Base-by-base conservation (phyloP, 2,113 vertebrate genomes). In the Engystomops pustulosus region DNA sequence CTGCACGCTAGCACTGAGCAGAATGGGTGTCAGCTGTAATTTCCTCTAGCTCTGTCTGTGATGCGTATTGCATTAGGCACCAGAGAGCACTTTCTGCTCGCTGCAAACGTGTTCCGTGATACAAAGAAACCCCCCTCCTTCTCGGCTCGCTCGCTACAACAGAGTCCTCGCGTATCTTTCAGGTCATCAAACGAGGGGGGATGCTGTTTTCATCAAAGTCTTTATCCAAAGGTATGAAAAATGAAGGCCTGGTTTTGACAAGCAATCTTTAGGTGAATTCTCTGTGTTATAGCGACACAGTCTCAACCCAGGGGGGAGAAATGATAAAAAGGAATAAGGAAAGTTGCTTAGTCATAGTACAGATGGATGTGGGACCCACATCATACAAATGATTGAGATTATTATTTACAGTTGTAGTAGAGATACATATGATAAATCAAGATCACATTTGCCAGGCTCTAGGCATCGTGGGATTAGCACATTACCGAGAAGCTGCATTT, bases 1-100 rank as follows among this genome's bases (percentile, higher is more conserved):
- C 74, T 58, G 83, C 83, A 41, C 83, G 62, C 74, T 85, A 69
- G 58, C 62, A 85, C 83, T 55, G 75, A 85, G 76, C 75, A 85
- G 83, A 85, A 85, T 79, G 83, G 83, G 75, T 85, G 83, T 85
- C 83, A 85, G 83, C 83, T 85, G 44, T 77, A 85, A 85, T 85
- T 79, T 85, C 81, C 83, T 85, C 30, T 30, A 70, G 83, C 62
- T 69, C 75, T 85, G 45, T 85, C 83, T 79, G 83, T 79, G 83
- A 85, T 85, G 83, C 49, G 83, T 78, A 79, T 85, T 79, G 75
- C 75, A 85, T 85, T 78, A 85, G 83, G 83, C 83, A 85, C 75
- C 83, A 77, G 82, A 84, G 82, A 84, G 83, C 83, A 79, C 75
- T 85, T 79, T 85, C 75, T 67, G 34, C 83, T 78, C 75, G 4